A percentile compares a stretch with the other conserved stretches of the same genome.
Evolutionary conservation across 2,113 vertebrate genomes (phyloP).

Genomic region (Campylomormyrus numenius): DNA sequence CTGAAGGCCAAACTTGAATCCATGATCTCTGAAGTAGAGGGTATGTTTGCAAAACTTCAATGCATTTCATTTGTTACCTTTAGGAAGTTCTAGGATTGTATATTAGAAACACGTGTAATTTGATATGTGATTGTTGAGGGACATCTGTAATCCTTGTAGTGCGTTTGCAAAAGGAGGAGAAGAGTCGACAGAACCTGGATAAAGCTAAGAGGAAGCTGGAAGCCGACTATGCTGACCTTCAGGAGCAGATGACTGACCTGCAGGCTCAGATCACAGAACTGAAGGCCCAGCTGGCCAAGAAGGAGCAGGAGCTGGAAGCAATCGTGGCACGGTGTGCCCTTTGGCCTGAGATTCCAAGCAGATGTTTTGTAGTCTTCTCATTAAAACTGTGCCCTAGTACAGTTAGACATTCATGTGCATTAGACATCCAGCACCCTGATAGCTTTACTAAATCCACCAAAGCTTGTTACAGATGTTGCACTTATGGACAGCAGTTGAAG

Average conservation of each 20-base stretch:
- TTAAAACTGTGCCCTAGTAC: neutral
- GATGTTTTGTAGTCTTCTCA: neutral
- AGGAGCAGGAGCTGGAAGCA: constrained; percentile 50
- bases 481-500: neutral
- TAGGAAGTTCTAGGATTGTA: neutral
- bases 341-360: neutral
- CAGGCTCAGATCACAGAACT: neutral
- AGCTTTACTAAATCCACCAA: neutral
- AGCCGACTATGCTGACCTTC: constrained; percentile 62
- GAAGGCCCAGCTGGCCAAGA: neutral
- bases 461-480: neutral
- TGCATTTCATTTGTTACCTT: neutral
- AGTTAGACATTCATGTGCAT: neutral
- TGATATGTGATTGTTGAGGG: neutral
- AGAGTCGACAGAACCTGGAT: constrained; percentile 80
- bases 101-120: neutral
- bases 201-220: constrained; percentile 88
- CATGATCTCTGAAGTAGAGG: constrained; percentile 93
- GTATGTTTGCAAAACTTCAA: constrained; percentile 46
- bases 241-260: neutral
- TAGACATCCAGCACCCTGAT: neutral
- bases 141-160: constrained; percentile 50
- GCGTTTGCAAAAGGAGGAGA: constrained; percentile 90
- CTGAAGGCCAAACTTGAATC: constrained; percentile 91
- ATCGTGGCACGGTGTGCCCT: constrained; percentile 67